Evolutionary conservation across 2,888 invertebrate species (phyloP).

Genomic region (Lithodes maja): DNA sequence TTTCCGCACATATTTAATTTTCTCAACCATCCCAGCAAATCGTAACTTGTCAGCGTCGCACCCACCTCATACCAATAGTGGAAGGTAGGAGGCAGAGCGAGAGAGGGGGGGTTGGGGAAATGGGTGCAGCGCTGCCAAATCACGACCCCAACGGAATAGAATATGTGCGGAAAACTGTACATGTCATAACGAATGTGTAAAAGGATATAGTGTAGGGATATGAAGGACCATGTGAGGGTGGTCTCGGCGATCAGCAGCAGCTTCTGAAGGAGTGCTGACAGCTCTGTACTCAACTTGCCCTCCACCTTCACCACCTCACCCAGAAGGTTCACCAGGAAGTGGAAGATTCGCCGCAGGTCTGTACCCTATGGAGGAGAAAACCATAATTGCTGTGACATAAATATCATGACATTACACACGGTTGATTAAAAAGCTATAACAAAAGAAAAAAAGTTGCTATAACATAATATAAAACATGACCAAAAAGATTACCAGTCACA

Average conservation of each 20-base stretch:
- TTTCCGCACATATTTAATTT: too few species aligned
- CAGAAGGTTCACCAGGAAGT: constrained; percentile 81
- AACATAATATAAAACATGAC: neutral
- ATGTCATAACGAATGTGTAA: constrained; percentile 10
- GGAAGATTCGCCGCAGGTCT: constrained; percentile 87
- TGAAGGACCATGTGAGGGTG: constrained; percentile 88
- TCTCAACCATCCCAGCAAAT: too few species aligned
- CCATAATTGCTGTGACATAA: neutral
- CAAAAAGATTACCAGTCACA: neutral
- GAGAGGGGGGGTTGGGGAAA: too few species aligned
- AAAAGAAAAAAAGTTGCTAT: neutral
- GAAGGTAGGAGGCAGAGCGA: too few species aligned
- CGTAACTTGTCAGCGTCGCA: too few species aligned
- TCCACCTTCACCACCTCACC: constrained; percentile 75
- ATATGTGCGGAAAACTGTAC: too few species aligned
- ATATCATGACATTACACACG: neutral
- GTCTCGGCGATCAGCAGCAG: constrained; percentile 86
- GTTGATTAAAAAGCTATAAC: neutral
- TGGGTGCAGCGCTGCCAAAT: too few species aligned
- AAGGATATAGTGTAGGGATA: constrained; percentile 71
- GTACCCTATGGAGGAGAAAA: constrained; percentile 75
- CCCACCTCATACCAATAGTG: too few species aligned
- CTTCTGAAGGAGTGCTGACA: constrained; percentile 81
- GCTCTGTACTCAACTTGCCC: constrained; percentile 73
- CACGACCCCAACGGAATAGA: too few species aligned